Evolutionary conservation across 2,888 invertebrate genomes (phyloP).

Genomic region (Acrobasis suavella): DNA sequence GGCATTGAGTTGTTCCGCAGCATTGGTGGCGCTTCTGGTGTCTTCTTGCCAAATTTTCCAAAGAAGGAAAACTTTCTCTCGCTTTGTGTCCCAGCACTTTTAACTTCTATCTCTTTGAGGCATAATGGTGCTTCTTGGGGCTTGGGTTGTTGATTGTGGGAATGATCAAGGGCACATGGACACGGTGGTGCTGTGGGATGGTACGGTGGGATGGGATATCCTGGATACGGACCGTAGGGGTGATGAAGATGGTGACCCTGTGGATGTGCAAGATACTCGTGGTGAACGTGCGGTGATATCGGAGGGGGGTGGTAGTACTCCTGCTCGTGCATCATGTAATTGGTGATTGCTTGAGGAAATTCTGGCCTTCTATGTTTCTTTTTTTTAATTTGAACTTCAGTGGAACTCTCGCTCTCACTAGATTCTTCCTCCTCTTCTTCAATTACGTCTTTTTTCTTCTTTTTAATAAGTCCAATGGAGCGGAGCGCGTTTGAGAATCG

Average conservation of each 20-base stretch:
- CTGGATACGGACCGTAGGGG: conserved; percentile 23
- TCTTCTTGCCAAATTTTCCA: conserved; percentile 55
- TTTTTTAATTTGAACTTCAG: conserved; percentile 47
- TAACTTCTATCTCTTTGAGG: conserved; percentile 72
- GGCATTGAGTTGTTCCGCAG: not conserved
- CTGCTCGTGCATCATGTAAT: conserved; percentile 61
- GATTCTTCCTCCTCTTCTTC: conserved; percentile 50
- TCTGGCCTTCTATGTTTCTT: conserved; percentile 38
- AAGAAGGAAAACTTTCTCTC: conserved; percentile 63
- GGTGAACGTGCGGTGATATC: conserved; percentile 33
- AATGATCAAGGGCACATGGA: conserved; percentile 35
- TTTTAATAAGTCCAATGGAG: conserved; percentile 57
- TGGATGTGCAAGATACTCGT: conserved; percentile 23
- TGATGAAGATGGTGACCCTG: conserved; percentile 13
- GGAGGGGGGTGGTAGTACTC: conserved; percentile 55
- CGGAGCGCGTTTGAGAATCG: conserved; percentile 55
- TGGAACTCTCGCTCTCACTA: conserved; percentile 57
- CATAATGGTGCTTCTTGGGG: conserved; percentile 62
- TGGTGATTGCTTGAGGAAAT: conserved; percentile 58
- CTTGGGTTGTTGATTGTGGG: conserved; percentile 36
- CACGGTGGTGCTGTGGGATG: conserved; percentile 38
- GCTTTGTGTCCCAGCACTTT: conserved; percentile 69
- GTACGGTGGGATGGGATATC: conserved; percentile 21
- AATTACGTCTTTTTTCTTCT: conserved; percentile 51
- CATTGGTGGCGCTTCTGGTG: conserved; percentile 33